A percentile compares a stretch with the other conserved stretches of the same genome.
Conservation (phyloP, 1,140 invertebrate species). For the Stenopsyche tienmushanensis region DNA sequence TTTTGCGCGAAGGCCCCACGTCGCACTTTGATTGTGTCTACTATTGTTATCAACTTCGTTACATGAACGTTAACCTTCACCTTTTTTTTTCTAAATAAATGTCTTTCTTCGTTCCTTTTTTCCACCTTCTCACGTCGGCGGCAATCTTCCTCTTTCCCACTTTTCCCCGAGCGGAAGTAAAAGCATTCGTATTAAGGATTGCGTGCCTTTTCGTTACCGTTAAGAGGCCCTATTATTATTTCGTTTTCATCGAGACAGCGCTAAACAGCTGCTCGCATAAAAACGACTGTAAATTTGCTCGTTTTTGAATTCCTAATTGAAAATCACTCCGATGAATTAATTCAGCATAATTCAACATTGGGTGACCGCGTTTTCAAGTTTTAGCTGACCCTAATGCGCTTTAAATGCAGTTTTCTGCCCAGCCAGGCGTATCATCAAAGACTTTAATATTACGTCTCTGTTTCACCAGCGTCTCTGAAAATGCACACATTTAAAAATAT, state of each 20-base stretch:
- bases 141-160: slow-evolving; percentile 2
- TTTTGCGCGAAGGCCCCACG: slow-evolving; percentile 2
- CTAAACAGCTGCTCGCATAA: not conserved
- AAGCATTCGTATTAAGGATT: slow-evolving; percentile 2
- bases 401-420: no score
- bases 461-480: no score
- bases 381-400: no score
- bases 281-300: no score
- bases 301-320: no score
- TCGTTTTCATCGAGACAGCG: not conserved
- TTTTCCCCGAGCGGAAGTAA: not conserved
- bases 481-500: no score
- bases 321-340: no score
- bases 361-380: no score
- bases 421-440: no score
- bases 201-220: not conserved
- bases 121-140: slow-evolving; percentile 4
- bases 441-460: no score
- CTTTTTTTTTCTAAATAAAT: slow-evolving; percentile 6
- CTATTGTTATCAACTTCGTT: slow-evolving; percentile 24
- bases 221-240: not conserved
- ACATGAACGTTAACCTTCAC: slow-evolving; percentile 15
- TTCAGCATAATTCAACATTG: no score
- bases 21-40: slow-evolving; percentile 4
- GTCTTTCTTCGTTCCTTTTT: slow-evolving; percentile 5